These are phyloP conservation scores for Crocallis elinguaria DNA, from an alignment of 2,888 invertebrate genomes.

Conservation along the genomic window DNA sequence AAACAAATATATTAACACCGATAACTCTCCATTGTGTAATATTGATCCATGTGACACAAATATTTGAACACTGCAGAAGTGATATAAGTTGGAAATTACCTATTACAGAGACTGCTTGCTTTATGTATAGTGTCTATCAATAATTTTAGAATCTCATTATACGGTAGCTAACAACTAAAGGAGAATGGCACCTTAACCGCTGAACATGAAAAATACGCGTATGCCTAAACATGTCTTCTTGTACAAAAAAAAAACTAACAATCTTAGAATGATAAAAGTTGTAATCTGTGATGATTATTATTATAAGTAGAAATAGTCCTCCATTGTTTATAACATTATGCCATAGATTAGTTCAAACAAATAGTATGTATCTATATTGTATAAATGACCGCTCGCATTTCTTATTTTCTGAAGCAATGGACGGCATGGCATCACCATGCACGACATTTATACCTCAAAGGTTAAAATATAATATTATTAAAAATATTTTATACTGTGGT, in stretches of 20 bases:
- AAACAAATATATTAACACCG: too few relatives aligned
- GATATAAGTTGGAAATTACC: too few relatives aligned
- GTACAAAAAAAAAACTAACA: constrained; percentile 26
- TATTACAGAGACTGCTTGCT: too few relatives aligned
- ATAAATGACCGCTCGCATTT: constrained; percentile 50
- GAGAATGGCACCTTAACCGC: background rate
- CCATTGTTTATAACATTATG: constrained; percentile 46
- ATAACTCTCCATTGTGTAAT: too few relatives aligned
- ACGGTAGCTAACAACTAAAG: background rate
- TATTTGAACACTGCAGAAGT: too few relatives aligned
- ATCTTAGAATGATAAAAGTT: constrained; percentile 48
- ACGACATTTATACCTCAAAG: constrained; percentile 30
- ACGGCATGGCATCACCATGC: constrained; percentile 18
- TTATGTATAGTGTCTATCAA: too few relatives aligned
- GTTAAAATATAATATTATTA: constrained; percentile 11
- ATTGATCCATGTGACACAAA: too few relatives aligned
- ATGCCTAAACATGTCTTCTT: constrained; percentile 15
- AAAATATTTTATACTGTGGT: constrained; percentile 5
- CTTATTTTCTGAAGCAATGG: constrained; percentile 26
- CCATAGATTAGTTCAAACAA: constrained; percentile 53
- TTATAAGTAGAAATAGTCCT: constrained; percentile 67
- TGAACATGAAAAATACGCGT: background rate
- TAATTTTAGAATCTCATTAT: constrained; percentile 27
- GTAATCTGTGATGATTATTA: constrained; percentile 76
- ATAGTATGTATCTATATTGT: too few relatives aligned